Percentiles rank a stretch among this genome's conserved stretches.
Evolutionary conservation across 1,140 invertebrate genomes (phyloP).

Genomic region (Maniola jurtina): DNA sequence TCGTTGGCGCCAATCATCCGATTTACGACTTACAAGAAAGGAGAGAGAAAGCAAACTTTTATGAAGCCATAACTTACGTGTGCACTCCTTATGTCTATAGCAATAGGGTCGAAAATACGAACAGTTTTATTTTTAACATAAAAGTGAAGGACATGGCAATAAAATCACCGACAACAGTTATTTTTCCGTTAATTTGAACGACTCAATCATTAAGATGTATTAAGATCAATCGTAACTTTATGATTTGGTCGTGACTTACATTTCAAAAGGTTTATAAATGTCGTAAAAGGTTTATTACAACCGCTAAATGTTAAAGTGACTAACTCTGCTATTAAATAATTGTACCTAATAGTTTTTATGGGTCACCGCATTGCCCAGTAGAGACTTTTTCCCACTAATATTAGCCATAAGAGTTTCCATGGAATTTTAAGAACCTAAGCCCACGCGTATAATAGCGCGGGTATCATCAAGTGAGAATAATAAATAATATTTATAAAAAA

Average conservation of each 20-base stretch:
- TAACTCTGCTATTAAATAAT: not conserved
- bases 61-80: slow-evolving; percentile 5
- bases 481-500: no score
- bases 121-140: not conserved
- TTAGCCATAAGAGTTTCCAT: no score
- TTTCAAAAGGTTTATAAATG: not conserved
- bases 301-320: not conserved
- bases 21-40: slow-evolving; percentile 20
- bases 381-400: no score
- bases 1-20: slow-evolving; percentile 16
- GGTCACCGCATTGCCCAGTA: no score
- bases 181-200: slow-evolving; percentile 22
- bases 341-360: not conserved
- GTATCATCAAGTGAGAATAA: no score
- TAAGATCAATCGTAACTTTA: slow-evolving; percentile 12
- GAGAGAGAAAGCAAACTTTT: slow-evolving; percentile 18
- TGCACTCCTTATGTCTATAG: not conserved
- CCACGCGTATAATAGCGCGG: no score
- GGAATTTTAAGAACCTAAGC: no score
- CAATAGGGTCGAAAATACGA: not conserved
- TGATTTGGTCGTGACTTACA: not conserved
- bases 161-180: slow-evolving; percentile 32
- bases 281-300: not conserved
- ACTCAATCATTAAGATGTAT: slow-evolving; percentile 15
- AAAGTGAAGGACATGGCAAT: slow-evolving; percentile 15